Conservation (phyloP, 2,113 vertebrate species). For the Bos javanicus region DNA sequence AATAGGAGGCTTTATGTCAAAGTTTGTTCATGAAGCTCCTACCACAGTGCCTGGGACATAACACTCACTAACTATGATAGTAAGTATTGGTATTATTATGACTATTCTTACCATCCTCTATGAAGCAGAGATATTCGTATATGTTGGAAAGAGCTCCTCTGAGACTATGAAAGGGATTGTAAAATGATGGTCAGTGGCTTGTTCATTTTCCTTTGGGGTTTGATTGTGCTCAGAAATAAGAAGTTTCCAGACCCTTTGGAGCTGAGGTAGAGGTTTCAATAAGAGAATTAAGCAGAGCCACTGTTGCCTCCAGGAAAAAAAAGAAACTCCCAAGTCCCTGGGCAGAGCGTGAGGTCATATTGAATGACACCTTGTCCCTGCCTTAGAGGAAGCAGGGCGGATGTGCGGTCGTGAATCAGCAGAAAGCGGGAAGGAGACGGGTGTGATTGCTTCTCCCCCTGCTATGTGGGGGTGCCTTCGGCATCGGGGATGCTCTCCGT, state of each 20-base stretch:
- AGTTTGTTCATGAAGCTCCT: background rate
- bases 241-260: background rate
- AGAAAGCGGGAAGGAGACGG: background rate
- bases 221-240: background rate
- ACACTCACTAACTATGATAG: background rate
- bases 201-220: background rate
- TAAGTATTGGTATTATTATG: background rate
- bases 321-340: background rate
- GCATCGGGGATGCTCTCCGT: background rate
- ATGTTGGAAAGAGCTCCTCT: background rate
- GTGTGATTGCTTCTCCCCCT: slow-evolving; percentile 17
- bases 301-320: background rate
- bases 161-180: background rate
- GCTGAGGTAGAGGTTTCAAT: background rate
- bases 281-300: background rate
- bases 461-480: background rate
- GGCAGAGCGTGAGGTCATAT: background rate
- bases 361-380: rapidly evolving
- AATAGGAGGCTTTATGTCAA: background rate
- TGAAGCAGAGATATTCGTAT: background rate
- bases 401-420: background rate
- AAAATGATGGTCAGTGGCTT: background rate
- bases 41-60: background rate
- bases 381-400: rapidly evolving
- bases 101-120: rapidly evolving